Evolutionary conservation across 2,797 vertebrate genomes (phyloP), one percentile per base, ranked within the genome.

Genomic region (Sebastes taczanowskii): DNA sequence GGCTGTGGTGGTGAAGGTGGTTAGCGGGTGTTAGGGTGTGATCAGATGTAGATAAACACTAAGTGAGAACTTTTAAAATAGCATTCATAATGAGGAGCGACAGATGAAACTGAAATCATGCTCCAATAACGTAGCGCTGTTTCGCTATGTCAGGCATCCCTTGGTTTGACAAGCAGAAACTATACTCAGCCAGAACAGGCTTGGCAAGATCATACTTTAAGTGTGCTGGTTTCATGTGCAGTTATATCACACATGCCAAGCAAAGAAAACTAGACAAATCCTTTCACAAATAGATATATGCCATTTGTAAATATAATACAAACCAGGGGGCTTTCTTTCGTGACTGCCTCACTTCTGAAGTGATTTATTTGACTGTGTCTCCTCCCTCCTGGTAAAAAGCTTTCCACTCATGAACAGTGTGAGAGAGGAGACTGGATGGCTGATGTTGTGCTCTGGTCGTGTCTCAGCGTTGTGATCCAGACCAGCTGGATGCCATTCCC

Each of bases 401-500:
- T 81, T 85, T 91, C 71, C 80, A 70, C 82, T 80, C 80, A 71
- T 75, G 77, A 70, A 87, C 83, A 78, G 81, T 88, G 83, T 83
- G 89, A 90, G 92, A 81, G 85, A 86, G 82, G 86, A 88, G 78
- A 46, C 14, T 53, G 70, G 59, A 94, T 91, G 84, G 92, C 91
- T 92, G 93, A 95, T 94, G 93, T 92, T 88, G 83, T 90, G 90
- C 81, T 92, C 91, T 93, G 93, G 84, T 95, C 91, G 85, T 91
- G 88, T 93, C 94, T 89, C 89, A 92, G 91, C 71, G 88, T 83
- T 88, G 89, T 88, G 94, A 96, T 96, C 94, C 93, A 90, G 91
- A 94, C 96, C 96, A 97, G 95, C 96, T 95, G 96, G 95, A 95
- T 93, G 92, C 94, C 92, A 90, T 96, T 96, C 96, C 96, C 89